Conservation (phyloP, 2,888 invertebrate species). For the Gymnocheta viridis region DNA sequence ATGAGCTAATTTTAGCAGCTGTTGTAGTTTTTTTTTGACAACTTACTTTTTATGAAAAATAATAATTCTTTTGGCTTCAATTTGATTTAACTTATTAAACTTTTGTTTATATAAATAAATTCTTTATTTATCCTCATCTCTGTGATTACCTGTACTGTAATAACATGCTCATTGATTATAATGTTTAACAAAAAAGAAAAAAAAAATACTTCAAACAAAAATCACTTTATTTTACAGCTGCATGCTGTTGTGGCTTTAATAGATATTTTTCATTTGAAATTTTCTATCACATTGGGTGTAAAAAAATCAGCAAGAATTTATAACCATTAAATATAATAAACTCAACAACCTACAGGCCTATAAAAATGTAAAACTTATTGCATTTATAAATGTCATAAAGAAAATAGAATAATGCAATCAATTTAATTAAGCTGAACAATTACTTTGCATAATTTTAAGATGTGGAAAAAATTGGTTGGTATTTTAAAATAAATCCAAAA, state of each 20-base stretch:
- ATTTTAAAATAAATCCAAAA: too few relatives aligned
- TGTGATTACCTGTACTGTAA: not conserved
- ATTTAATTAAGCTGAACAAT: slow-evolving; percentile 1
- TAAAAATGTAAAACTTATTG: slow-evolving; percentile 28
- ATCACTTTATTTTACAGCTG: not conserved
- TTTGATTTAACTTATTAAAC: too few relatives aligned
- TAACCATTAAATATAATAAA: slow-evolving; percentile 16
- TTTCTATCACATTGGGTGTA: slow-evolving; percentile 1
- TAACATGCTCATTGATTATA: too few relatives aligned
- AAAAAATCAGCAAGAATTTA: slow-evolving; percentile 19
- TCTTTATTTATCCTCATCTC: not conserved
- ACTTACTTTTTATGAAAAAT: too few relatives aligned
- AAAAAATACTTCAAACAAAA: not conserved
- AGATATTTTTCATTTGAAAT: not conserved
- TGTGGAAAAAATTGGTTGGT: too few relatives aligned
- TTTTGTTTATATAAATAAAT: too few relatives aligned
- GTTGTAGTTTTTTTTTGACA: too few relatives aligned
- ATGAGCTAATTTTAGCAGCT: too few relatives aligned
- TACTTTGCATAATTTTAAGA: slow-evolving; percentile 1
- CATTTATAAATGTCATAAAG: slow-evolving; percentile 4
- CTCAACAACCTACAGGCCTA: slow-evolving; percentile 19
- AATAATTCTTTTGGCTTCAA: too few relatives aligned
- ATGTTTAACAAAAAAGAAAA: too few relatives aligned
- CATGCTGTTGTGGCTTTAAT: not conserved
- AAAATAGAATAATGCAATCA: not conserved